A percentile compares a stretch with the other conserved stretches of the same genome.
Conservation (phyloP, 2,888 invertebrate species). For the Drosophila suboccidentalis region DNA sequence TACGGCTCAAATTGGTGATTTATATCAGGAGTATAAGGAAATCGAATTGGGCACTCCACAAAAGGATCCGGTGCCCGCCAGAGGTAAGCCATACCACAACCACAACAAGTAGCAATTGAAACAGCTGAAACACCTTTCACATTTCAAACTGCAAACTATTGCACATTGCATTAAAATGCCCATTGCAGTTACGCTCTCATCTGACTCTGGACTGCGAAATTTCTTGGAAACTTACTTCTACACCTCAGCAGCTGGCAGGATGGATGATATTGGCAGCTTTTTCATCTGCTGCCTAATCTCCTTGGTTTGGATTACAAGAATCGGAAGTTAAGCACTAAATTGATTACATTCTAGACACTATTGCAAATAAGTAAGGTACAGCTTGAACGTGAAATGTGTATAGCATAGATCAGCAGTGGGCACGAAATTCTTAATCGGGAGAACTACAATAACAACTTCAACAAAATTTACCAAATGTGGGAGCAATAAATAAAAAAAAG, state of each 20-base stretch:
- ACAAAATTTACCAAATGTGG: too few relatives aligned
- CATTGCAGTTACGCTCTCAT: slow-evolving; percentile 83
- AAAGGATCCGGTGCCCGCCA: slow-evolving; percentile 91
- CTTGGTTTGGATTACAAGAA: slow-evolving; percentile 48
- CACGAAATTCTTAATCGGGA: too few relatives aligned
- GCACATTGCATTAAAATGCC: slow-evolving; percentile 28
- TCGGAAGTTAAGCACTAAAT: slow-evolving; percentile 57
- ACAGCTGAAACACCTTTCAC: slow-evolving; percentile 27
- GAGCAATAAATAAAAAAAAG: too few relatives aligned
- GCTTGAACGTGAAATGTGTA: slow-evolving; percentile 58
- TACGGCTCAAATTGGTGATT: slow-evolving; percentile 89
- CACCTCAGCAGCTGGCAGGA: slow-evolving; percentile 62
- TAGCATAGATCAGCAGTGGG: slow-evolving; percentile 47
- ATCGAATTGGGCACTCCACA: slow-evolving; percentile 90
- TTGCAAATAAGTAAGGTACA: slow-evolving; percentile 32
- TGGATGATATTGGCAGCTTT: slow-evolving; percentile 6
- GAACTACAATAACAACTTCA: too few relatives aligned
- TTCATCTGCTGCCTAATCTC: slow-evolving; percentile 39
- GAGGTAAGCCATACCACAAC: slow-evolving; percentile 87
- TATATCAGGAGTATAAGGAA: slow-evolving; percentile 90
- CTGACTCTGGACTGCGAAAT: slow-evolving; percentile 79
- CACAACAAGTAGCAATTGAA: slow-evolving; percentile 16
- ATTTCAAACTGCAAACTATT: slow-evolving; percentile 17
- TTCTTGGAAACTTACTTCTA: slow-evolving; percentile 83
- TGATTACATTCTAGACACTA: slow-evolving; percentile 44